These are phyloP conservation scores for Melanchra persicariae DNA, from an alignment of 2,888 invertebrate species.

Conservation along the genomic window DNA sequence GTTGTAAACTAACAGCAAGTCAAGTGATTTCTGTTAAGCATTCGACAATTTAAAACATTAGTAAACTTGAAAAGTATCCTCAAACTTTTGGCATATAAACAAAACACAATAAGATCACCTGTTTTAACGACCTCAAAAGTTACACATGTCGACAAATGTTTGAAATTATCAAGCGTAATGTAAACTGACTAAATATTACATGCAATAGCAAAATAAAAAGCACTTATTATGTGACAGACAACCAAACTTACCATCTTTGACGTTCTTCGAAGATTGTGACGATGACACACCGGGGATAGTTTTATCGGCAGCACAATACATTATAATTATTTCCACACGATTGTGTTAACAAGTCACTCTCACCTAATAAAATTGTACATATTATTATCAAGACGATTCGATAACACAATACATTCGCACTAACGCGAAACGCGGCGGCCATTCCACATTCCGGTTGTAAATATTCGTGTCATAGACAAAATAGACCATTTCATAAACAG, in stretches of 20 bases:
- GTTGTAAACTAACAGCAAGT: not conserved
- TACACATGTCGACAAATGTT: not conserved
- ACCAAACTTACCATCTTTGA: slow-evolving; percentile 94
- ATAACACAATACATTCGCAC: slow-evolving; percentile 82
- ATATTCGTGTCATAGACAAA: slow-evolving; percentile 82
- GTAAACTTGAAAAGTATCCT: slow-evolving; percentile 65
- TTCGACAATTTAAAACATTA: slow-evolving; percentile 36
- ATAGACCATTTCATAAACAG: slow-evolving; percentile 69
- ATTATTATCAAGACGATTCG: slow-evolving; percentile 82
- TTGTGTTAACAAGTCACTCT: slow-evolving; percentile 86
- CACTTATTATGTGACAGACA: slow-evolving; percentile 67
- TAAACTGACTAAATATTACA: slow-evolving; percentile 17
- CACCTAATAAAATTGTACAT: slow-evolving; percentile 90
- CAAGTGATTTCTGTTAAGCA: not conserved
- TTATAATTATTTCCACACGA: slow-evolving; percentile 83
- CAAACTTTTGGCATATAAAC: slow-evolving; percentile 63
- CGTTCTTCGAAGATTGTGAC: slow-evolving; percentile 93
- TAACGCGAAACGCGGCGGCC: slow-evolving; percentile 88
- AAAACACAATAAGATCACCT: slow-evolving; percentile 16
- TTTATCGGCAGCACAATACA: slow-evolving; percentile 95
- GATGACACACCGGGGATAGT: slow-evolving; percentile 94
- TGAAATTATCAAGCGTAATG: slow-evolving; percentile 6
- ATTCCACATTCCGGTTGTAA: slow-evolving; percentile 91
- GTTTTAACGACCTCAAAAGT: not conserved
- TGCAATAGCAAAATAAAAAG: slow-evolving; percentile 55